Evolutionary conservation across 1,140 invertebrate genomes (phyloP).

Genomic region (Sycophaga agraensis): DNA sequence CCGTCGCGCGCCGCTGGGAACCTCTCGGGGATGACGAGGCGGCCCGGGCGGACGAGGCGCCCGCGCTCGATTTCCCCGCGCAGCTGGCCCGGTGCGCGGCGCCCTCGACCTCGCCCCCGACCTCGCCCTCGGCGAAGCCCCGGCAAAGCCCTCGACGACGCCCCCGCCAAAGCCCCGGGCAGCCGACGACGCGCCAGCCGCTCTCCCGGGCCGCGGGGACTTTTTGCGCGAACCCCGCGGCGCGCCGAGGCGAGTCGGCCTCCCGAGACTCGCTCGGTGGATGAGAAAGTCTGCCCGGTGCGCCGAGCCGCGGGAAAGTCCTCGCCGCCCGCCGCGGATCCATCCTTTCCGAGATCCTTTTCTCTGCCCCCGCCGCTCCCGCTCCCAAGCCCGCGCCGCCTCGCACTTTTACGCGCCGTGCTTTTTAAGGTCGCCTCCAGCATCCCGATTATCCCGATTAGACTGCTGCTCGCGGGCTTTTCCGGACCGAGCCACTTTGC

Average conservation of each 20-base stretch:
- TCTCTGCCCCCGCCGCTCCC: too few relatives aligned
- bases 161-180: background rate
- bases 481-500: too few relatives aligned
- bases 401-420: too few relatives aligned
- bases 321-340: too few relatives aligned
- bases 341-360: too few relatives aligned
- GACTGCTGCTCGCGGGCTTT: too few relatives aligned
- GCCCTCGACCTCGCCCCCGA: too few relatives aligned
- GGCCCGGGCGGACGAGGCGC: background rate
- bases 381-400: background rate
- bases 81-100: background rate
- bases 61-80: background rate
- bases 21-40: background rate
- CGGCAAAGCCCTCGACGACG: background rate
- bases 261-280: background rate
- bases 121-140: too few relatives aligned
- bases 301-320: background rate
- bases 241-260: too few relatives aligned
- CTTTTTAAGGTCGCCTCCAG: too few relatives aligned
- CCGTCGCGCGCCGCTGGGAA: background rate
- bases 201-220: background rate
- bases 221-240: background rate
- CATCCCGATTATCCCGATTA: too few relatives aligned
- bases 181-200: conserved; percentile 17
- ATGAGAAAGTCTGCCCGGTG: too few relatives aligned